A percentile compares a stretch with the other conserved stretches of the same genome.
phyloP scores from a whole-genome alignment of 1,140 invertebrate species.

The Drosophila tani region DNA sequence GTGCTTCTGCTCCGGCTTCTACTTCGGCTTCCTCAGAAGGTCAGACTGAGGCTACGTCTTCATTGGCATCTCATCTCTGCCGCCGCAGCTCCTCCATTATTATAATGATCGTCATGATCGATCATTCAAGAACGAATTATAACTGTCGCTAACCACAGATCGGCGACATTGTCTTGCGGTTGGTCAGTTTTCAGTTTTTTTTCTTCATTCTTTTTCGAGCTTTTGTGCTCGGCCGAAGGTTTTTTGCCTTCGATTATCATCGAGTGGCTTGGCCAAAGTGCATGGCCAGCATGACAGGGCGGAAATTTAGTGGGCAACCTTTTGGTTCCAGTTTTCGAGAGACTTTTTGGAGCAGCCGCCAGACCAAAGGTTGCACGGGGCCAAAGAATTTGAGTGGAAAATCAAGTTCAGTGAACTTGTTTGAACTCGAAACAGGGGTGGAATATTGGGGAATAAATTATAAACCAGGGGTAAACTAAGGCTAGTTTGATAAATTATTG shows the following conservation, averaged over 20 bases:
- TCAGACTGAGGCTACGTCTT: slow-evolving; percentile 42
- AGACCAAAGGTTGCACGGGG: neutral
- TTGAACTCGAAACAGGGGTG: neutral
- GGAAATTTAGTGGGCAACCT: slow-evolving; percentile 33
- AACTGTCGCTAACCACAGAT: slow-evolving; percentile 50
- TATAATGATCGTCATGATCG: slow-evolving; percentile 27
- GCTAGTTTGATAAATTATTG: neutral
- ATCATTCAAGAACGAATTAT: slow-evolving; percentile 52
- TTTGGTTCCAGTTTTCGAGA: slow-evolving; percentile 17
- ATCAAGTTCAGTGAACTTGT: slow-evolving; percentile 27
- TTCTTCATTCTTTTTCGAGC: slow-evolving; percentile 12
- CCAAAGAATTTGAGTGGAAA: neutral
- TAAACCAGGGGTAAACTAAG: neutral
- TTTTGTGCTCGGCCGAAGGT: slow-evolving; percentile 46
- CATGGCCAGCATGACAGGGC: slow-evolving; percentile 58
- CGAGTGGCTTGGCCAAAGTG: slow-evolving; percentile 52
- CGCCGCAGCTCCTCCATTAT: slow-evolving; percentile 8
- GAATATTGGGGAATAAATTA: neutral
- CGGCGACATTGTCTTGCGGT: slow-evolving; percentile 46
- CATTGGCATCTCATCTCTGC: neutral
- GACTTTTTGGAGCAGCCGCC: neutral
- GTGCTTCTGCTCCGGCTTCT: slow-evolving; percentile 3
- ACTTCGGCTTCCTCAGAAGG: slow-evolving; percentile 24
- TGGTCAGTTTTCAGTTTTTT: slow-evolving; percentile 30
- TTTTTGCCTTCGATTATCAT: slow-evolving; percentile 45